Evolutionary conservation across 2,797 vertebrate species (phyloP).

Genomic region (Perodicticus potto): DNA sequence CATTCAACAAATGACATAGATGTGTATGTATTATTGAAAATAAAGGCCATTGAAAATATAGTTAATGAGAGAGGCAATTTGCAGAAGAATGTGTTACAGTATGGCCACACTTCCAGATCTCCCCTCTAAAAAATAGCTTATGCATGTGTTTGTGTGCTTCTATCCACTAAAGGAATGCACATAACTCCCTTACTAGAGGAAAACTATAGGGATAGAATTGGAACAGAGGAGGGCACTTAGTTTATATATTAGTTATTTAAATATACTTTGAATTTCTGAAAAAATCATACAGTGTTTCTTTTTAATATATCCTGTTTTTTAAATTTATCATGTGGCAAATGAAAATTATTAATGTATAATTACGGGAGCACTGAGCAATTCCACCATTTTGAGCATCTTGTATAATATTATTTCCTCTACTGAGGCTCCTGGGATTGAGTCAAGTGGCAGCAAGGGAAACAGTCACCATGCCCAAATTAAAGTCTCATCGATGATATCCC

Average conservation of each 20-base stretch:
- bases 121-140: background rate
- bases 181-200: background rate
- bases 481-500: constrained; percentile 77
- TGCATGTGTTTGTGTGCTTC: background rate
- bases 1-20: constrained; percentile 65
- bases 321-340: constrained; percentile 29
- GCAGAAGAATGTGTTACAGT: constrained; percentile 40
- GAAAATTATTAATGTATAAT: constrained; percentile 42
- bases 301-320: constrained; percentile 1
- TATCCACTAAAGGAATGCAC: constrained; percentile 10
- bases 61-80: constrained; percentile 33
- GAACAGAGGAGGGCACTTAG: background rate
- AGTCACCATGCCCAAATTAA: constrained; percentile 78
- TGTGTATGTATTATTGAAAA: constrained; percentile 27
- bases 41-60: constrained; percentile 24
- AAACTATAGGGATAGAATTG: background rate
- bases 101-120: background rate
- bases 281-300: constrained; percentile 20
- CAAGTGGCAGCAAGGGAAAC: constrained; percentile 77
- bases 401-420: constrained; percentile 73
- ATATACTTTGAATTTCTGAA: constrained; percentile 22
- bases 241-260: constrained; percentile 48
- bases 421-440: constrained; percentile 75
- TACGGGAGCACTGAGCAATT: constrained; percentile 65
- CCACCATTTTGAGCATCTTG: constrained; percentile 68